phyloP scores from a whole-genome alignment of 2,888 invertebrate genomes.

The Drosophila pseudotalamancana region DNA sequence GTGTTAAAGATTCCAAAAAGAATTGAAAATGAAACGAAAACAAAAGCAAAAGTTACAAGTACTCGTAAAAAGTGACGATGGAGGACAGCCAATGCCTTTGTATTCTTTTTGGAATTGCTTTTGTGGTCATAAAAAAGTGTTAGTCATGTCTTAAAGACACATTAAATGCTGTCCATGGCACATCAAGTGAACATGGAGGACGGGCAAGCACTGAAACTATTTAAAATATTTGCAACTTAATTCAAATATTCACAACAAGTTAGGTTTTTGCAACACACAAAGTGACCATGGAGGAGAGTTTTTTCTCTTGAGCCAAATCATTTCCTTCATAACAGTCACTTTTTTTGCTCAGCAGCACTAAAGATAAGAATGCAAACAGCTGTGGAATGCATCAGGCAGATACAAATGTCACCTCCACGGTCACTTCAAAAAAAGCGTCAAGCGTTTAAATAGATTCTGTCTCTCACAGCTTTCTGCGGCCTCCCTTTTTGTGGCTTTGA shows the following conservation, averaged over 20 bases:
- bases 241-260: too few relatives aligned
- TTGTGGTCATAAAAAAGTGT: too few relatives aligned
- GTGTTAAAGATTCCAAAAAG: too few relatives aligned
- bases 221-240: too few relatives aligned
- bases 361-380: neutral
- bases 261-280: neutral
- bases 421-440: neutral
- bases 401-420: constrained; percentile 5
- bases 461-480: neutral
- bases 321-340: too few relatives aligned
- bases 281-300: constrained; percentile 10
- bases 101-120: neutral
- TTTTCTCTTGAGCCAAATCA: too few relatives aligned
- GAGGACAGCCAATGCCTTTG: neutral
- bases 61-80: neutral
- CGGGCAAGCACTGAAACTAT: too few relatives aligned
- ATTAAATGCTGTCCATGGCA: neutral
- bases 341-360: neutral
- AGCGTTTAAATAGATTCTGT: neutral
- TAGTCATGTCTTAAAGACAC: too few relatives aligned
- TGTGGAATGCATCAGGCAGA: neutral
- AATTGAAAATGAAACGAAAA: too few relatives aligned
- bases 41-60: too few relatives aligned
- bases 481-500: constrained; percentile 14
- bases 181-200: neutral